Conservation (phyloP, 2,113 vertebrate species). For the Numenius arquata region DNA sequence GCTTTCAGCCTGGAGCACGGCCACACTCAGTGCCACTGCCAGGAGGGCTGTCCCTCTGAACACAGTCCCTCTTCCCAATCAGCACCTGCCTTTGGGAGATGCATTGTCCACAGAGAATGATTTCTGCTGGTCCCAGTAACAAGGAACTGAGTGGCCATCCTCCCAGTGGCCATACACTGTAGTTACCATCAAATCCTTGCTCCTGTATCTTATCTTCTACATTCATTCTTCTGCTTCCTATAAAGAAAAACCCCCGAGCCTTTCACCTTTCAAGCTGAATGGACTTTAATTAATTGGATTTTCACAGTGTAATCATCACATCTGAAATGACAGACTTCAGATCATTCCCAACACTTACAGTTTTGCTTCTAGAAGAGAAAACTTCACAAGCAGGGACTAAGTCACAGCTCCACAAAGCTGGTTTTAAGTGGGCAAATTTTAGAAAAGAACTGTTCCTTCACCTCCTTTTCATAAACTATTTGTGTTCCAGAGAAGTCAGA, state of each 20-base stretch:
- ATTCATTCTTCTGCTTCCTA: neutral
- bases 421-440: neutral
- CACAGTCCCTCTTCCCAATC: neutral
- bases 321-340: neutral
- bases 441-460: neutral
- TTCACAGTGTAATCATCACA: neutral
- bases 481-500: neutral
- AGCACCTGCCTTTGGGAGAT: neutral
- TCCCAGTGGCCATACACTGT: neutral
- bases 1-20: neutral
- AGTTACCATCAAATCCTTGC: neutral
- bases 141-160: accelerated
- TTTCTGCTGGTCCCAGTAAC: neutral
- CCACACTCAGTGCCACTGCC: neutral
- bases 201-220: neutral
- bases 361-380: neutral
- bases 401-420: neutral
- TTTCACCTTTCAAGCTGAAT: neutral
- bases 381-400: neutral
- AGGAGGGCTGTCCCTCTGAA: neutral
- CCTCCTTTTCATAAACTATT: neutral
- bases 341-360: neutral
- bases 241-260: neutral
- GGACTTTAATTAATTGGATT: neutral
- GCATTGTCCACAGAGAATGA: neutral